These are phyloP conservation scores for Theocolax elegans DNA, from an alignment of 1,140 invertebrate species.

Conservation along the genomic window DNA sequence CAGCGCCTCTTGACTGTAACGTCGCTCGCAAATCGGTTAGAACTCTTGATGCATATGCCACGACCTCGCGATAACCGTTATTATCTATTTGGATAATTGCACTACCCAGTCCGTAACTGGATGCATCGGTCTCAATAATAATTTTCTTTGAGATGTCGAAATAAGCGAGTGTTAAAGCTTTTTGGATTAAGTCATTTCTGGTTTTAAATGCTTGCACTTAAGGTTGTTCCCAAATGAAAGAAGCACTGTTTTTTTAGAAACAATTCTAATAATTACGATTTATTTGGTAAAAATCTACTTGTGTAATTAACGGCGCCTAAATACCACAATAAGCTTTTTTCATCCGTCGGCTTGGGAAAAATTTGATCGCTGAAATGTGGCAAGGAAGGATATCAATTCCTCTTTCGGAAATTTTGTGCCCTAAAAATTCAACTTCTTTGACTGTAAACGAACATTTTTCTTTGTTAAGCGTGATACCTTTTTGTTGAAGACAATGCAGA, in stretches of 20 bases:
- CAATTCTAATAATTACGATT: constrained; percentile 41
- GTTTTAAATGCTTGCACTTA: constrained; percentile 38
- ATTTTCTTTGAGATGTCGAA: constrained; percentile 37
- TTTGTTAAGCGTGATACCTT: constrained; percentile 48
- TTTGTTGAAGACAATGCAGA: constrained; percentile 42
- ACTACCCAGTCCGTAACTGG: constrained; percentile 38
- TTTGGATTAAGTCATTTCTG: constrained; percentile 30
- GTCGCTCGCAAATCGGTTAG: too few relatives aligned
- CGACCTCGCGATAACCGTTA: constrained; percentile 18
- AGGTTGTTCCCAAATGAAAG: constrained; percentile 35
- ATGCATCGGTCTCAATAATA: constrained; percentile 42
- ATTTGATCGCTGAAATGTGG: constrained; percentile 50
- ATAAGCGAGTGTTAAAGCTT: constrained; percentile 31
- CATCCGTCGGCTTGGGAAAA: constrained; percentile 50
- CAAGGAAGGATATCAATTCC: constrained; percentile 52
- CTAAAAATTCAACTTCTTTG: constrained; percentile 46
- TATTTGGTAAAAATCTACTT: constrained; percentile 44
- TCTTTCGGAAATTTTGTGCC: constrained; percentile 46
- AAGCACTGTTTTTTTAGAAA: constrained; percentile 35
- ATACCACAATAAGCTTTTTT: constrained; percentile 55
- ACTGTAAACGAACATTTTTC: constrained; percentile 16
- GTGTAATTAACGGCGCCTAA: constrained; percentile 46
- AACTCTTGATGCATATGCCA: constrained; percentile 49
- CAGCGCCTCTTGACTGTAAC: too few relatives aligned
- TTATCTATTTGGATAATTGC: constrained; percentile 22